Base-by-base conservation (phyloP, 2,797 vertebrate genomes). In the Lepus oiostolus region DNA sequence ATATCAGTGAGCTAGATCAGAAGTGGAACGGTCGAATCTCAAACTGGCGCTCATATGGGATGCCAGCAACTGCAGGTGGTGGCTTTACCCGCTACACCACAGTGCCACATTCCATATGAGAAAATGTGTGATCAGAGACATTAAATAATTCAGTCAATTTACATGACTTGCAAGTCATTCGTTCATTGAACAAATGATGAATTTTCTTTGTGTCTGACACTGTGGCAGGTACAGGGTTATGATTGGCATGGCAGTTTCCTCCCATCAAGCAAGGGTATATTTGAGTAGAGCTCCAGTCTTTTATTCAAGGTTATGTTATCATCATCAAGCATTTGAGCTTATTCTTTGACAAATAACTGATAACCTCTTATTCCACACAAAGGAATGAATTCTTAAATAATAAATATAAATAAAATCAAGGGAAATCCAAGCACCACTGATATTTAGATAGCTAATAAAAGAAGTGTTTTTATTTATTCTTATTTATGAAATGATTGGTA, bases 401-500 rank as follows among this genome's bases (percentile, higher is more conserved):
- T 22, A 52, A 50, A 62, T 54, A 80, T 72, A 47, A 85, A 74
- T 54, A 5, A 14, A 79, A 13, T 12, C 83, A 47, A 86, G 2
- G n/a, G 30, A 7, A 14, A 89, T 38, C 9, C 11, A 21, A 80
- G 68, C 28, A 71, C 3, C 9, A 76, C 24, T 8, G 28, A 87
- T 42, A 32, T 70, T 74, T 13, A 77, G 5, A 74, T 2, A 70
- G 60, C 17, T 71, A 60, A 52, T 26, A 77, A 74, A 71, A 26
- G 30, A 50, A 81, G 9, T 38, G 7, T 1, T 62, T 67, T 67
- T 22, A 68, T 74, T 70, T n/a, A 62, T 70, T 75, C 77, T 1
- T 92, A 52, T 54, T 92, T 70, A 85, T 4, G 68, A 91, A 95
- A 50, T 32, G 50, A 75, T 38, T 42, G 3, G 24, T 89, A 85